phyloP scores from a whole-genome alignment of 1,140 invertebrate species.

The Pseudomyrmex flavicornis region DNA sequence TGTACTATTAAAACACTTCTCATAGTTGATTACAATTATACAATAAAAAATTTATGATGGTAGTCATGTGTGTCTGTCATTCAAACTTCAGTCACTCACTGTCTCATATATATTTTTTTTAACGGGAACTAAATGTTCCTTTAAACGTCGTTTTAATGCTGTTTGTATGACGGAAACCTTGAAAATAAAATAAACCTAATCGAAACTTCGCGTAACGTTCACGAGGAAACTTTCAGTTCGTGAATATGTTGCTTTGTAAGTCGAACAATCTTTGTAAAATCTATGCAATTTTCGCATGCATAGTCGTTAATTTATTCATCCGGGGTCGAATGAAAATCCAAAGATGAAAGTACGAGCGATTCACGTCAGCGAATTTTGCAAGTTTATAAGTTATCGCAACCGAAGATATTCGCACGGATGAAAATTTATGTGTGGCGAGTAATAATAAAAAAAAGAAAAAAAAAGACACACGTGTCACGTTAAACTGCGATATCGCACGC shows the following conservation, averaged over 20 bases:
- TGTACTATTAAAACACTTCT: too few species aligned
- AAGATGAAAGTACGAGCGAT: slow-evolving; percentile 17
- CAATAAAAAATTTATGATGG: too few species aligned
- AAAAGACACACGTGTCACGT: background rate
- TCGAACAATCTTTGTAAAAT: background rate
- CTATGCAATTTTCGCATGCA: background rate
- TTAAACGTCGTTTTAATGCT: background rate
- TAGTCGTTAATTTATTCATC: slow-evolving; percentile 7
- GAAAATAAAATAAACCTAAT: too few species aligned
- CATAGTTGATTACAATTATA: too few species aligned
- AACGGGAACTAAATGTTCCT: background rate
- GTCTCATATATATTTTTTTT: background rate
- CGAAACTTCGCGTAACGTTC: too few species aligned
- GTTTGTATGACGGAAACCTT: too few species aligned
- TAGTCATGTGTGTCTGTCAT: too few species aligned
- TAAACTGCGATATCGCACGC: slow-evolving; percentile 21
- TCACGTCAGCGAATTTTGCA: background rate
- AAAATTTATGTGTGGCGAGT: background rate
- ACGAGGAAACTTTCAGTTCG: slow-evolving; percentile 20
- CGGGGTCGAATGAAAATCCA: background rate
- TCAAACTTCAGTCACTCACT: too few species aligned
- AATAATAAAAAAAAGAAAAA: background rate
- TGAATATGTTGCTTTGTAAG: slow-evolving; percentile 34
- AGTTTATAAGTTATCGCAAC: background rate
- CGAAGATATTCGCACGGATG: background rate